phyloP scores from a whole-genome alignment of 2,888 invertebrate genomes.

The Caenorhabditis drosophilae region DNA sequence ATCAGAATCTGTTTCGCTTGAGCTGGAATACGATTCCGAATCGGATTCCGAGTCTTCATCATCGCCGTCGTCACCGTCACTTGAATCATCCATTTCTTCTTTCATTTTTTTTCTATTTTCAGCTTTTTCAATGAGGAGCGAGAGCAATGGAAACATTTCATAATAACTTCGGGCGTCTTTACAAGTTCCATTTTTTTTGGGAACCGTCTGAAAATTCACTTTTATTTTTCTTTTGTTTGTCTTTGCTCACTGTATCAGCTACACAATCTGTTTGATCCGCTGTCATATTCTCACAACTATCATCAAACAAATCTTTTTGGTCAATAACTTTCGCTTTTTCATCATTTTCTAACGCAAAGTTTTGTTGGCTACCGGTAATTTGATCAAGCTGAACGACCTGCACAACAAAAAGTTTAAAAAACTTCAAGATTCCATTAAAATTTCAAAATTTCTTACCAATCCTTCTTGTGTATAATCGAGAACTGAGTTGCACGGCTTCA shows the following conservation, averaged over 20 bases:
- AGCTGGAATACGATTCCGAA: neutral
- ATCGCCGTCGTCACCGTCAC: constrained; percentile 8
- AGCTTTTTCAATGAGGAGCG: constrained; percentile 15
- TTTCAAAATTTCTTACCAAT: constrained; percentile 1
- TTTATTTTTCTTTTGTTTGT: neutral
- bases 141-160: constrained; percentile 29
- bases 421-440: constrained; percentile 2
- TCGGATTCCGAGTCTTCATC: neutral
- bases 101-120: constrained; percentile 10
- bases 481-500: constrained; percentile 11
- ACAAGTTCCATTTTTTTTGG: neutral
- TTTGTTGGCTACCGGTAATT: constrained; percentile 18
- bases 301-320: neutral
- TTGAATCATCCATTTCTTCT: constrained; percentile 3
- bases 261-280: constrained; percentile 15
- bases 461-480: neutral
- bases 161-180: constrained; percentile 14
- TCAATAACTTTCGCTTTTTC: neutral
- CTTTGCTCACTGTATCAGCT: neutral
- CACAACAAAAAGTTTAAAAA: neutral
- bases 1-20: too few relatives aligned
- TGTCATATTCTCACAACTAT: neutral
- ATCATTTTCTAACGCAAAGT: neutral
- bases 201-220: neutral
- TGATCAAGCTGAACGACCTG: constrained; percentile 31